A percentile compares a stretch with the other conserved stretches of the same genome.
These are phyloP conservation scores for Heliangelus exortis DNA, from an alignment of 2,797 vertebrate species.

Conservation along the genomic window DNA sequence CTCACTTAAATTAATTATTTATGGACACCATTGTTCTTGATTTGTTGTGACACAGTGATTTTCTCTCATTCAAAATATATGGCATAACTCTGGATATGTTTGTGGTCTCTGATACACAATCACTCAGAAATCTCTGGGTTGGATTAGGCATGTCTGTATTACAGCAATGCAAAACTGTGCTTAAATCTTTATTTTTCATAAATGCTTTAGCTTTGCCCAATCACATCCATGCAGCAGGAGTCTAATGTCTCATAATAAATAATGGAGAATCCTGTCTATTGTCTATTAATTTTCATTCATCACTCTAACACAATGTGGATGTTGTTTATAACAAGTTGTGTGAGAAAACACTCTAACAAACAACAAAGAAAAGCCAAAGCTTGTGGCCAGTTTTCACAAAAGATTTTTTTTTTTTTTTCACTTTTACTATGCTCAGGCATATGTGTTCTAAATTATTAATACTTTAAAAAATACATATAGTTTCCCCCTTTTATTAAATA, in stretches of 20 bases:
- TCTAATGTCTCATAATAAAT: conserved; percentile 33
- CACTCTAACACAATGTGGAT: background rate
- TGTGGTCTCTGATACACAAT: background rate
- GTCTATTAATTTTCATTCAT: background rate
- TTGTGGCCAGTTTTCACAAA: no score
- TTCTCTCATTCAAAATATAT: background rate
- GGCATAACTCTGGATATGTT: background rate
- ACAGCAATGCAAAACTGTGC: background rate
- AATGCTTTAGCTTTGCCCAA: background rate
- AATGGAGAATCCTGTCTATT: background rate
- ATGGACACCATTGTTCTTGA: background rate
- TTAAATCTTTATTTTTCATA: conserved; percentile 20
- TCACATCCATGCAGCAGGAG: conserved; percentile 37
- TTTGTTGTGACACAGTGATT: background rate
- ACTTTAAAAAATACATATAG: background rate
- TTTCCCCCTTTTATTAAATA: background rate
- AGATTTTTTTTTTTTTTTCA: no score
- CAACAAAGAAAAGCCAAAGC: background rate
- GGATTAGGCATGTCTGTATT: background rate
- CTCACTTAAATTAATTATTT: background rate
- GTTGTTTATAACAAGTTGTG: background rate
- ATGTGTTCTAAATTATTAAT: background rate
- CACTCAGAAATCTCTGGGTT: background rate
- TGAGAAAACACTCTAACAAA: background rate
- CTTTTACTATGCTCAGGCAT: background rate